Base-by-base conservation (phyloP, 2,113 vertebrate genomes). In the Eolophus roseicapilla region DNA sequence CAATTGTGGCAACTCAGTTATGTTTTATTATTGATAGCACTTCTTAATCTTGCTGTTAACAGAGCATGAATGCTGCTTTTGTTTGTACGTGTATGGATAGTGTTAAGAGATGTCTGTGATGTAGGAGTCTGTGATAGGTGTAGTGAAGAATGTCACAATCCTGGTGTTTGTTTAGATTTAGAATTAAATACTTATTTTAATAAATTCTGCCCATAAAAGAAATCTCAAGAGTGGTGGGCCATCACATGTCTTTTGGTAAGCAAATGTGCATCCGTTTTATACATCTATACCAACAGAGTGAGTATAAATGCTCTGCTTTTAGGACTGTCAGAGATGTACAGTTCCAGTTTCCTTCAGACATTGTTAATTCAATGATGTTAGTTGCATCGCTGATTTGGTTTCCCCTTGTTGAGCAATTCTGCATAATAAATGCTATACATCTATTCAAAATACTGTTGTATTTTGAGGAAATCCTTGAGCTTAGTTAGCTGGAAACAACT, bases 351-450 rank as follows among this genome's bases (percentile, higher is more conserved):
- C 37, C 83, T 80, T 70, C 3, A 2, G 35, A 28, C 2, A 1
- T 59, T 74, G 74, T 90, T 78, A 78, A 67, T 46, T 69, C 55
- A n/a, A 35, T 46, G 39, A 15, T 46, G 28, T 21, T 50, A 64
- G 28, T 69, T 70, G 28, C 60, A 18, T 41, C 31, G 27, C 41
- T 86, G 29, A 27, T 74, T 63, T 88, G 39, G 25, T 71, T 71
- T 62, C 52, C 31, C 37, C n/a, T 43, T 0, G 0, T 53, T 75
- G 41, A 80, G 41, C 4, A 3, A 25, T 21, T 55, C 39, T 75
- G 29, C 46, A 7, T 25, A 37, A 28, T 37, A 85, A 91, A 37
- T 39, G 39, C 57, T 80, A 19, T n/a, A 11, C 4, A 17, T 29
- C 28, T 68, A 2, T 62, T 37, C 49, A 67, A 70, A 75, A 41